These are phyloP conservation scores for Indicator indicator DNA, from an alignment of 2,113 vertebrate genomes.

Conservation along the genomic window DNA sequence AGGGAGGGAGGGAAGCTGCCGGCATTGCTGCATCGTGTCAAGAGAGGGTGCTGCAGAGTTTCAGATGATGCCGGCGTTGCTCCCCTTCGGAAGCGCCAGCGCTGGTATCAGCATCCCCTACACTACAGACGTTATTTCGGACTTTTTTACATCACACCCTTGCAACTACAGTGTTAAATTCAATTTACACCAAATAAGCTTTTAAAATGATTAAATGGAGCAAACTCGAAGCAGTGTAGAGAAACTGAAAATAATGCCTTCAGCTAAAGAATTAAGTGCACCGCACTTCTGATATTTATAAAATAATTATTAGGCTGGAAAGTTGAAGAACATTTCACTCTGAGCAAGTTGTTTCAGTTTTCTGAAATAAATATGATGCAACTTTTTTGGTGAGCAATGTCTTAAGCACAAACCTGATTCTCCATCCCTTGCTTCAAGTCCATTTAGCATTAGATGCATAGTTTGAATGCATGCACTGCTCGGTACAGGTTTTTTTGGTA, in stretches of 20 bases:
- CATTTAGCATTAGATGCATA: not conserved
- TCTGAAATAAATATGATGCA: not conserved
- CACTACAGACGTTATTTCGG: not conserved
- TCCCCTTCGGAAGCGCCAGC: not conserved
- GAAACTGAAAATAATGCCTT: conserved; percentile 46
- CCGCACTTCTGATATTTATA: conserved; percentile 65
- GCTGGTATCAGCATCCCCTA: not conserved
- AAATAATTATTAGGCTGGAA: conserved; percentile 70
- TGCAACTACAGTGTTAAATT: conserved; percentile 51
- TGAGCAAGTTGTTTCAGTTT: not conserved
- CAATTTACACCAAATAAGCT: conserved; percentile 54
- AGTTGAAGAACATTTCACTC: conserved; percentile 31
- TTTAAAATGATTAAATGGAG: conserved; percentile 62
- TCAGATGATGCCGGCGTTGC: conserved; percentile 37
- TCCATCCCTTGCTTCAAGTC: not conserved
- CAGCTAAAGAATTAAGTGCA: conserved; percentile 59
- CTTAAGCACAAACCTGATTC: not conserved
- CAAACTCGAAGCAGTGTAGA: conserved; percentile 36
- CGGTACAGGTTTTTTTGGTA: not conserved
- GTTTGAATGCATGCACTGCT: not conserved
- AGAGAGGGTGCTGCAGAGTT: conserved; percentile 81
- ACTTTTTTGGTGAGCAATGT: not conserved
- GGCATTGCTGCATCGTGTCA: conserved; percentile 37
- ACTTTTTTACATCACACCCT: conserved; percentile 47
- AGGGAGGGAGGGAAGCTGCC: not conserved